phyloP scores from a whole-genome alignment of 2,888 invertebrate genomes.

The Megaustenia siamemsis region DNA sequence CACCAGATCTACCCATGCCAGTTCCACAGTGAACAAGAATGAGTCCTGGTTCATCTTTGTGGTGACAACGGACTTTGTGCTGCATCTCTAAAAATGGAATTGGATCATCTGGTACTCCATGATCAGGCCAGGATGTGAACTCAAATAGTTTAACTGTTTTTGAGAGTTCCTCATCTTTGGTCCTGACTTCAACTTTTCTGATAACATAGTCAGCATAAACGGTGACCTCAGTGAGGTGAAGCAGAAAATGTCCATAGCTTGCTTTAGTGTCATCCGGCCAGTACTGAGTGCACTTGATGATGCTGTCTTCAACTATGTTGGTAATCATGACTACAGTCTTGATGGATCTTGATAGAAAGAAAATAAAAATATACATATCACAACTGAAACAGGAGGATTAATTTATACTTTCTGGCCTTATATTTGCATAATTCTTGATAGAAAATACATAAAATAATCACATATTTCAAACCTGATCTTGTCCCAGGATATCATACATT shows the following conservation, averaged over 20 bases:
- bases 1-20: slow-evolving; percentile 77
- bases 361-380: background rate
- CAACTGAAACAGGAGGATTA: too few relatives aligned
- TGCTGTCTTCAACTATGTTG: slow-evolving; percentile 80
- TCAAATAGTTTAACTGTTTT: slow-evolving; percentile 72
- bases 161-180: slow-evolving; percentile 55
- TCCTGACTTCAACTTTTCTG: slow-evolving; percentile 66
- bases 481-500: too few relatives aligned
- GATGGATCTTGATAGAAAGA: slow-evolving; percentile 61
- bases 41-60: slow-evolving; percentile 63
- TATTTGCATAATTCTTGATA: too few relatives aligned
- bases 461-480: too few relatives aligned
- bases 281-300: slow-evolving; percentile 92
- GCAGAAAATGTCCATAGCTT: slow-evolving; percentile 91
- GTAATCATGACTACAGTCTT: slow-evolving; percentile 81
- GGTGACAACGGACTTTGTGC: slow-evolving; percentile 64
- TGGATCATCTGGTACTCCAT: slow-evolving; percentile 75
- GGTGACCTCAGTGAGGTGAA: slow-evolving; percentile 92
- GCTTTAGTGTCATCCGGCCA: slow-evolving; percentile 84
- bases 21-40: slow-evolving; percentile 79
- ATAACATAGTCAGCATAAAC: slow-evolving; percentile 93
- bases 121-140: slow-evolving; percentile 78
- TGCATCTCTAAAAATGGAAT: slow-evolving; percentile 77
- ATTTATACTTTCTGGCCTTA: too few relatives aligned
- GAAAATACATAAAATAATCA: too few relatives aligned